Conservation (phyloP, 1,140 invertebrate species). For the Pantala flavescens region DNA sequence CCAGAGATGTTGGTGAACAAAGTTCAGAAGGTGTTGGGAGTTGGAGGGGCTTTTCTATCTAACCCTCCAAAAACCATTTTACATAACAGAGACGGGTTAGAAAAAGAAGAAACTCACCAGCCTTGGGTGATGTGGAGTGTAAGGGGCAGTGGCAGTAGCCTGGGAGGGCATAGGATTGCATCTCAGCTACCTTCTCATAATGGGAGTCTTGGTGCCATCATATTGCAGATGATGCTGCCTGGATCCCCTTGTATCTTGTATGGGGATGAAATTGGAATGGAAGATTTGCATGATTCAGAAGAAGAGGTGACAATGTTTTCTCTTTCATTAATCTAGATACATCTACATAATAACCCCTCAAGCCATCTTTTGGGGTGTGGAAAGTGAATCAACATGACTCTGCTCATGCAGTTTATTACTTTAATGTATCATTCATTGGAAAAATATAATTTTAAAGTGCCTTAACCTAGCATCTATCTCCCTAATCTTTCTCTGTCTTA, state of each 20-base stretch:
- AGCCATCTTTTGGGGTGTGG: no score
- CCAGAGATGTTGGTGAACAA: background rate
- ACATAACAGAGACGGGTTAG: constrained; percentile 55
- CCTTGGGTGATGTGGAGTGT: constrained; percentile 71
- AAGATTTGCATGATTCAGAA: constrained; percentile 30
- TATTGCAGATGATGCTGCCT: constrained; percentile 62
- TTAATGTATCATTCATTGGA: no score
- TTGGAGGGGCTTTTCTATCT: constrained; percentile 31
- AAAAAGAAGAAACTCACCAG: constrained; percentile 49
- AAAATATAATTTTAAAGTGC: no score
- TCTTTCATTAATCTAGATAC: background rate
- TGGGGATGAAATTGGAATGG: constrained; percentile 61
- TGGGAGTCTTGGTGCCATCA: constrained; percentile 46
- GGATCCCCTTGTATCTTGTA: constrained; percentile 72
- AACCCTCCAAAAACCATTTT: constrained; percentile 39
- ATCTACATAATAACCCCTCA: no score
- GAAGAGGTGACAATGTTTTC: constrained; percentile 23
- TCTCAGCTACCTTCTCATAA: constrained; percentile 43
- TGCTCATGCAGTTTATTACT: no score
- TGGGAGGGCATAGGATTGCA: constrained; percentile 37
- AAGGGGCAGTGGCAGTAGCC: constrained; percentile 41
- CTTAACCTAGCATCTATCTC: no score
- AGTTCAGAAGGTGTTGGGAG: constrained; percentile 39
- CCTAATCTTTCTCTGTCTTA: no score
- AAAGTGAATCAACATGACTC: no score